These are phyloP conservation scores for Platyrinchus mystaceus DNA, from an alignment of 2,797 vertebrate genomes.

Conservation along the genomic window DNA sequence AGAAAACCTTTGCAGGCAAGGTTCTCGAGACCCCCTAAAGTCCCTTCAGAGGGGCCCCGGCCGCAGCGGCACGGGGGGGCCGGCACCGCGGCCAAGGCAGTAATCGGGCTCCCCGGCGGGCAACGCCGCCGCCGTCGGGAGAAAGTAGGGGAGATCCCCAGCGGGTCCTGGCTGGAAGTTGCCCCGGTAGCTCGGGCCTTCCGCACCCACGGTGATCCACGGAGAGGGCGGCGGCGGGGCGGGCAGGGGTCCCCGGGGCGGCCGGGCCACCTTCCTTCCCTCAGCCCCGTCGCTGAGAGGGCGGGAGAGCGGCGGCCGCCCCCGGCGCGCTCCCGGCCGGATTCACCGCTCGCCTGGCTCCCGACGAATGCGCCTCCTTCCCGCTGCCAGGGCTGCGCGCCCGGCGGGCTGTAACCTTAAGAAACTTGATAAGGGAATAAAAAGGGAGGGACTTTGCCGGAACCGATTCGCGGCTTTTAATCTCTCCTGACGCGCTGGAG, in stretches of 20 bases:
- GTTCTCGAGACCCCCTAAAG: neutral
- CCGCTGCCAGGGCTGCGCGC: neutral
- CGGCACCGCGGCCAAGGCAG: neutral
- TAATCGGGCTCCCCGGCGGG: neutral
- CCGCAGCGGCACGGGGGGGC: neutral
- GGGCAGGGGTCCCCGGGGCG: too few relatives aligned
- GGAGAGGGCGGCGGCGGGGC: neutral
- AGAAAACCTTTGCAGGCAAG: neutral
- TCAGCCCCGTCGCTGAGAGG: neutral
- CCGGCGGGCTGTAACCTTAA: neutral
- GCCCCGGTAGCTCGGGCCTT: neutral
- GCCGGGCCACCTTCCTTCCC: neutral
- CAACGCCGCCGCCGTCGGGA: neutral
- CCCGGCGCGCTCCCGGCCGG: neutral
- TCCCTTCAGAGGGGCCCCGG: neutral
- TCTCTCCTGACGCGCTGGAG: neutral
- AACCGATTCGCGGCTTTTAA: neutral
- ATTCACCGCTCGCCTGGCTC: neutral
- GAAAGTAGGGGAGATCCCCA: neutral
- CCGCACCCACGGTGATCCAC: neutral
- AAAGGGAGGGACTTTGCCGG: neutral
- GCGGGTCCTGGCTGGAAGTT: neutral
- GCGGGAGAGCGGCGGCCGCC: neutral
- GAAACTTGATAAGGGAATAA: slow-evolving; percentile 40
- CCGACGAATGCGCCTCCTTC: neutral